Percentiles rank a stretch among this genome's conserved stretches.
Evolutionary conservation across 2,888 invertebrate genomes (phyloP).

Genomic region (Orthosia gothica): DNA sequence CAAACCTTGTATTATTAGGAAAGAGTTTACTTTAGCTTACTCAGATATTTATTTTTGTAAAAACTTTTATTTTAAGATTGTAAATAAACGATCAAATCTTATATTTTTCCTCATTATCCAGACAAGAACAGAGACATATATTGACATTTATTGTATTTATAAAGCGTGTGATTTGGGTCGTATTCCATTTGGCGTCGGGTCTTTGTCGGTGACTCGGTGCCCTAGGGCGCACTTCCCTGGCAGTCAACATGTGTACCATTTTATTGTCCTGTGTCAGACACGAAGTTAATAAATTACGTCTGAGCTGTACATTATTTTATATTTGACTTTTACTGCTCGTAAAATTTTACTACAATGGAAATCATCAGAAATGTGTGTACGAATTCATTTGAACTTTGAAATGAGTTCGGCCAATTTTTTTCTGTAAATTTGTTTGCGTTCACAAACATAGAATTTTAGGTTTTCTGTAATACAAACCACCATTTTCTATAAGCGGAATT

Average conservation of each 20-base stretch:
- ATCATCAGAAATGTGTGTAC: conserved; percentile 41
- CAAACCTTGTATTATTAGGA: not conserved
- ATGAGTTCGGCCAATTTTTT: conserved; percentile 10
- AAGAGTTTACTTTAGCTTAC: not conserved
- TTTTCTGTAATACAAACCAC: conserved; percentile 24
- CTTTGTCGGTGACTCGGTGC: conserved; percentile 30
- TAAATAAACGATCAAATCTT: not conserved
- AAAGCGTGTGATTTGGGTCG: conserved; percentile 52
- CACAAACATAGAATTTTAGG: not conserved
- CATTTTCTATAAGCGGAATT: conserved; percentile 8
- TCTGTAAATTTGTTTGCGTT: not conserved
- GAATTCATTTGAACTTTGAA: conserved; percentile 29
- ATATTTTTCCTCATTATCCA: not conserved
- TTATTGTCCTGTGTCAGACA: conserved; percentile 63
- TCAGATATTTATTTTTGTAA: not conserved
- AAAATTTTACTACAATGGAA: conserved; percentile 63
- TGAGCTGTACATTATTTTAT: conserved; percentile 52
- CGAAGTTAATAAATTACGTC: conserved; percentile 62
- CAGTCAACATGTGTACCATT: conserved; percentile 54
- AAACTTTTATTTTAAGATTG: not conserved
- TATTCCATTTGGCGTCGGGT: conserved; percentile 31
- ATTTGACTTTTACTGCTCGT: conserved; percentile 64
- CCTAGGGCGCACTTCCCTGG: conserved; percentile 47
- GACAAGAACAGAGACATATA: too few relatives aligned
- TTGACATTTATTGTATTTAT: conserved; percentile 41